A percentile compares a stretch with the other conserved stretches of the same genome.
Conservation (phyloP, 2,888 invertebrate genomes). For the Fragum fragum region DNA sequence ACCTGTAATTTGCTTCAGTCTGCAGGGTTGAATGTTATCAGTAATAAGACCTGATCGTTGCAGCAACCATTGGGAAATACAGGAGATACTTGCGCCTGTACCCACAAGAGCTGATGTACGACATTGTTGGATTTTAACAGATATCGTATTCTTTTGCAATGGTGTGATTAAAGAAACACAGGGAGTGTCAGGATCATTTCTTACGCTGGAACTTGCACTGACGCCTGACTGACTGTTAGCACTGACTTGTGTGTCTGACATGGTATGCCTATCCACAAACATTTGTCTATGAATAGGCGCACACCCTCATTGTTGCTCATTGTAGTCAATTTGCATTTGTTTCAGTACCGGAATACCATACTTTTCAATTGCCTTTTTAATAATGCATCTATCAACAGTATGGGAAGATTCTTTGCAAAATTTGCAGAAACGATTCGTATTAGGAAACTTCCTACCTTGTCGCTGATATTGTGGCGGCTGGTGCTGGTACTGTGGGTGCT, state of each 20-base stretch:
- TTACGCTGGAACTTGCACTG: not conserved
- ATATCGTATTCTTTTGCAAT: constrained; percentile 31
- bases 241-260: no score
- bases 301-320: not conserved
- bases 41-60: constrained; percentile 16
- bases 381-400: not conserved
- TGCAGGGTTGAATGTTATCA: not conserved
- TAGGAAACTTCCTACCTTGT: constrained; percentile 3
- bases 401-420: not conserved
- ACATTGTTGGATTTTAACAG: not conserved
- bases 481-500: no score
- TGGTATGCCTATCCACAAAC: constrained; percentile 1
- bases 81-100: no score
- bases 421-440: not conserved
- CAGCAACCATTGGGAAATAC: no score
- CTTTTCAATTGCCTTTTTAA: not conserved
- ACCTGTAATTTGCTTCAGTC: constrained; percentile 14
- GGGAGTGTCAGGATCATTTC: not conserved
- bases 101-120: constrained; percentile 26
- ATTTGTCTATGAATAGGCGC: constrained; percentile 5
- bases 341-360: not conserved
- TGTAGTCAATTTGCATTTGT: not conserved
- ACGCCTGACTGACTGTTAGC: not conserved
- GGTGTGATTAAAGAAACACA: constrained; percentile 10
- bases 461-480: not conserved